phyloP scores from a whole-genome alignment of 2,113 vertebrate species.

The Lipotes vexillifer region DNA sequence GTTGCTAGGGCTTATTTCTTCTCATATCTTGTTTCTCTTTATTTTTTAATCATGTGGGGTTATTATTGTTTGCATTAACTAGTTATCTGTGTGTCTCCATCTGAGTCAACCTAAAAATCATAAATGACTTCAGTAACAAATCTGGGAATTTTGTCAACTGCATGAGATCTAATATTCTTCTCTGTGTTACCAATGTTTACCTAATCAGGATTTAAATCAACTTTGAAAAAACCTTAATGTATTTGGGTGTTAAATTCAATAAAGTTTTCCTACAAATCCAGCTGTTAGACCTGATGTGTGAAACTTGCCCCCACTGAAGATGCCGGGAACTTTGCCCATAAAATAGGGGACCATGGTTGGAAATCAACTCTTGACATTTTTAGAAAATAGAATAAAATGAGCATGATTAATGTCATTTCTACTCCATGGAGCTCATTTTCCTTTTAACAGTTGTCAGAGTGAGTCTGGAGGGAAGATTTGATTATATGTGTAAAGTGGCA shows the following conservation, averaged over 20 bases:
- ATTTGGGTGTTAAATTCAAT: conserved; percentile 40
- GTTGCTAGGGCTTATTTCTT: conserved; percentile 25
- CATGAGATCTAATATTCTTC: neutral
- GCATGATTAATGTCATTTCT: neutral
- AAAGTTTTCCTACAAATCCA: neutral
- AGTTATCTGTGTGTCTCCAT: conserved; percentile 35
- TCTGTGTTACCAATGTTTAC: neutral
- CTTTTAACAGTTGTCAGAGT: neutral
- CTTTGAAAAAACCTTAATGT: conserved; percentile 31
- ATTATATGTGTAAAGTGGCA: neutral
- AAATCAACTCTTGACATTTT: conserved; percentile 3
- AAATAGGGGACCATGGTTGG: neutral
- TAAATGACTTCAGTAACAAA: conserved; percentile 27
- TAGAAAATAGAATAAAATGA: neutral
- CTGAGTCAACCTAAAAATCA: conserved; percentile 12
- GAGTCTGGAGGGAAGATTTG: neutral
- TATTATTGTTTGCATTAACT: conserved; percentile 40
- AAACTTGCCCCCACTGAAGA: neutral
- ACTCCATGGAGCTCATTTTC: neutral
- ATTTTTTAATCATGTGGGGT: neutral
- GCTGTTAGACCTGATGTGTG: neutral
- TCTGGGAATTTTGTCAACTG: neutral
- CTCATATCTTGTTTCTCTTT: conserved; percentile 15
- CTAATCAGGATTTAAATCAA: conserved; percentile 9
- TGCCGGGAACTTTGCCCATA: neutral